A percentile compares a stretch with the other conserved stretches of the same genome.
Evolutionary conservation across 2,113 vertebrate genomes (phyloP).

Genomic region (Galeopterus variegatus): DNA sequence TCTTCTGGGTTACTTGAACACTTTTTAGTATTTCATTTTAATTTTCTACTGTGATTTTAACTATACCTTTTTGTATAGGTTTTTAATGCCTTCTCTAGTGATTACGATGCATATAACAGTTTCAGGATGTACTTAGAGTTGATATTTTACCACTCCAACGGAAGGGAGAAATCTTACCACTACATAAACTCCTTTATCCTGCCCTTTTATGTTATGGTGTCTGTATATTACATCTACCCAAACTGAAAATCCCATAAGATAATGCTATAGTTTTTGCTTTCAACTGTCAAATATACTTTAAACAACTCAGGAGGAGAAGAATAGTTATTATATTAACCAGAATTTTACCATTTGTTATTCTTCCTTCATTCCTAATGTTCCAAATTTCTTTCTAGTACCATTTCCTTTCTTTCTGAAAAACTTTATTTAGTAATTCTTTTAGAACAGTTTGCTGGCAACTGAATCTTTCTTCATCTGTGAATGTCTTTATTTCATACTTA

Average conservation of each 20-base stretch:
- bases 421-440: not conserved
- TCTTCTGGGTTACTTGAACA: not conserved
- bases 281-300: not conserved
- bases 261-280: not conserved
- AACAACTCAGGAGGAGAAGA: not conserved
- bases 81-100: not conserved
- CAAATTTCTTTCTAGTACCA: not conserved
- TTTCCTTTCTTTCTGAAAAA: not conserved
- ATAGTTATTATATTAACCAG: not conserved
- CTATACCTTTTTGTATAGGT: not conserved
- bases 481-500: not conserved
- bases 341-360: not conserved
- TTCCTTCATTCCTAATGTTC: not conserved
- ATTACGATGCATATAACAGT: not conserved
- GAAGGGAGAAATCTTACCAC: not conserved
- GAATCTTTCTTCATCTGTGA: not conserved
- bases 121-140: not conserved
- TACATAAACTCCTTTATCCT: not conserved
- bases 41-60: not conserved
- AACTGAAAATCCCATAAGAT: not conserved
- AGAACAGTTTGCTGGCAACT: not conserved
- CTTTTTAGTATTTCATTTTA: not conserved
- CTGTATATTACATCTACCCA: not conserved
- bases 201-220: not conserved
- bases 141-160: not conserved